Conservation (phyloP, 2,113 vertebrate species). For the Pangasianodon hypophthalmus region DNA sequence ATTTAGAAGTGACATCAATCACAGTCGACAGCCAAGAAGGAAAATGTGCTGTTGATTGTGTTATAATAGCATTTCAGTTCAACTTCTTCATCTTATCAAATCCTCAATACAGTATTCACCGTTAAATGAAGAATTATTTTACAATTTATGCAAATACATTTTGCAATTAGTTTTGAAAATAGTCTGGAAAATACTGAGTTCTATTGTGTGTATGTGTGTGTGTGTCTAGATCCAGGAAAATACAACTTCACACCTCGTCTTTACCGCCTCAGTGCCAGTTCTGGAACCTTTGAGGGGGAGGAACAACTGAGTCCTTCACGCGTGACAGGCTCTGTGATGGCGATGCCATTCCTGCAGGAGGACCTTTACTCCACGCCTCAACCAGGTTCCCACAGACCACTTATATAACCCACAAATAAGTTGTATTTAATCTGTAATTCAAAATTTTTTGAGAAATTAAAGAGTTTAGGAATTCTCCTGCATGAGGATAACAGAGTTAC, state of each 20-base stretch:
- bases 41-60: no score
- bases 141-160: no score
- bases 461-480: background rate
- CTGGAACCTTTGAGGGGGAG: conserved; percentile 71
- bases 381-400: conserved; percentile 65
- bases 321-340: conserved; percentile 67
- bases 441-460: background rate
- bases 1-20: no score
- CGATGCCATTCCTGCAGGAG: conserved; percentile 80
- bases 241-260: conserved; percentile 78
- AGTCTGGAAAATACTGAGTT: no score
- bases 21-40: no score
- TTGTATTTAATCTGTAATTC: background rate
- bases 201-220: background rate
- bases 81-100: no score
- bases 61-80: no score
- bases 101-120: no score
- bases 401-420: background rate
- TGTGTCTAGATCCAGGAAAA: conserved; percentile 74
- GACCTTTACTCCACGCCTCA: conserved; percentile 74
- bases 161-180: no score
- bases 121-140: no score
- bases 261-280: conserved; percentile 72
- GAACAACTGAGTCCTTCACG: conserved; percentile 70
- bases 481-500: background rate